A percentile compares a stretch with the other conserved stretches of the same genome.
phyloP scores from a whole-genome alignment of 2,797 vertebrate species.

The Sebastolobus altivelis region DNA sequence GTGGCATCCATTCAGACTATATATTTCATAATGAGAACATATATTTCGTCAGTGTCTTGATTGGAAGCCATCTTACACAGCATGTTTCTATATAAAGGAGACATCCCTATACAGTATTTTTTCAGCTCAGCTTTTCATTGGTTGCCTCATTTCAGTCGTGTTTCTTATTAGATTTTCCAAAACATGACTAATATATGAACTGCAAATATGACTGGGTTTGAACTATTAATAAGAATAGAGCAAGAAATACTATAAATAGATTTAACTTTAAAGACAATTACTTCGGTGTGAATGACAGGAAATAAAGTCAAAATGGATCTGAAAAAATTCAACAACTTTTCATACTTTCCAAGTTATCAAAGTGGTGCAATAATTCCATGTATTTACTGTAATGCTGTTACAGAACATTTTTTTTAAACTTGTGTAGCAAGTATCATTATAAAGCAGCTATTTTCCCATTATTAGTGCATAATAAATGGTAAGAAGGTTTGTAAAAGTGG shows the following conservation, averaged over 20 bases:
- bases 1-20: conserved; percentile 48
- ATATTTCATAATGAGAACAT: conserved; percentile 44
- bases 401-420: background rate
- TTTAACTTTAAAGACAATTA: conserved; percentile 4
- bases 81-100: conserved; percentile 38
- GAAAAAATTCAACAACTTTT: background rate
- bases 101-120: conserved; percentile 6
- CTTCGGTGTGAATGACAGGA: background rate
- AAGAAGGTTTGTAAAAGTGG: conserved; percentile 12
- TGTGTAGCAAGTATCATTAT: background rate
- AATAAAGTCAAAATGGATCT: background rate
- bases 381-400: background rate
- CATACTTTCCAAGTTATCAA: background rate
- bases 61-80: conserved; percentile 38
- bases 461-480: conserved; percentile 6
- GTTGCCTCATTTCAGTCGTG: conserved; percentile 6
- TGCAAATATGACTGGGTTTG: background rate
- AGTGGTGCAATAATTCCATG: background rate
- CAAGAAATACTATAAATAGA: background rate
- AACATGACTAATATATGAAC: background rate
- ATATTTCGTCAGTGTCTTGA: conserved; percentile 39
- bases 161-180: conserved; percentile 10
- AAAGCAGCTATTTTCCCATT: background rate
- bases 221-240: conserved; percentile 1
- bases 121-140: conserved; percentile 17